Conservation (phyloP, 2,888 invertebrate genomes). For the Rotaria sp. region DNA sequence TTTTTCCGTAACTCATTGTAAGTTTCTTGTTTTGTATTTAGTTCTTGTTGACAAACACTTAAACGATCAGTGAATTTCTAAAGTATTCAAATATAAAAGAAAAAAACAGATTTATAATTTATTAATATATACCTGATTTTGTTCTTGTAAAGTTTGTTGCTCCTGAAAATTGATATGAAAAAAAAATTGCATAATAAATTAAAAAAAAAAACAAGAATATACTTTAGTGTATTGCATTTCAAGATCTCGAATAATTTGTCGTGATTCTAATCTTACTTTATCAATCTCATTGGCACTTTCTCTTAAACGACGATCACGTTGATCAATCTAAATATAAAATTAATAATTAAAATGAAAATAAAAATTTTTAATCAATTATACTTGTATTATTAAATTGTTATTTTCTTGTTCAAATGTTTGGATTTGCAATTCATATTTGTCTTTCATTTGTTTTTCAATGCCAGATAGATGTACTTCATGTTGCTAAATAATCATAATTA, state of each 20-base stretch:
- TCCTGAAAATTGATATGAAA: neutral
- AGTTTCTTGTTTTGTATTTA: neutral
- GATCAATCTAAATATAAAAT: neutral
- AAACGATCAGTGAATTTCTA: neutral
- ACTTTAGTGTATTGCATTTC: neutral
- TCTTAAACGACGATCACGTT: neutral
- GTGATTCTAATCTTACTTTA: neutral
- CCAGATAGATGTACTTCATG: too few relatives aligned
- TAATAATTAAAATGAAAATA: neutral
- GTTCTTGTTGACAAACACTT: neutral
- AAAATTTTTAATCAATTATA: neutral
- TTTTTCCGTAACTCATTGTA: neutral
- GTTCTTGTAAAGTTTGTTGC: neutral
- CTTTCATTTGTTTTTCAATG: too few relatives aligned
- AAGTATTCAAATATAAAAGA: neutral
- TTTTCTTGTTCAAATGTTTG: neutral
- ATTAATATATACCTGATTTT: neutral
- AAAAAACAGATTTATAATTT: neutral
- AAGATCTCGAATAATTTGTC: neutral
- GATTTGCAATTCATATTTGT: neutral
- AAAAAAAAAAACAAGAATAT: neutral
- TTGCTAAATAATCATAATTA: too few relatives aligned
- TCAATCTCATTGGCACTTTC: neutral
- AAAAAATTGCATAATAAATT: neutral
- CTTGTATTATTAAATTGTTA: neutral